Percentiles rank a stretch among this genome's conserved stretches.
phyloP scores from a whole-genome alignment of 2,113 vertebrate genomes.

The Pungitius pungitius region DNA sequence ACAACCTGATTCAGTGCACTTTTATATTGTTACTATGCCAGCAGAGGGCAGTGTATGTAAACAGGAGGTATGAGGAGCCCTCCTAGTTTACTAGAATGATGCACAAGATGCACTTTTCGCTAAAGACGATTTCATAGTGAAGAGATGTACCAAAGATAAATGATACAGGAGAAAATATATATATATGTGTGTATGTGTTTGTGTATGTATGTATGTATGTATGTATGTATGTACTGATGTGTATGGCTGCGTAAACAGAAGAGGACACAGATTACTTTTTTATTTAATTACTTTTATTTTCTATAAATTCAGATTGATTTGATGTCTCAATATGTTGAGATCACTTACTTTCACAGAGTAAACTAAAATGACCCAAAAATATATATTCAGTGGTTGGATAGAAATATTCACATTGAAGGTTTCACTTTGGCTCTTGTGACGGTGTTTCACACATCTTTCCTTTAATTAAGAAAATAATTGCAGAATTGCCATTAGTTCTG shows the following conservation, averaged over 20 bases:
- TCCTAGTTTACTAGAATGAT: neutral
- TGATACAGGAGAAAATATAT: neutral
- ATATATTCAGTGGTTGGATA: neutral
- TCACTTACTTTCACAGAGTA: neutral
- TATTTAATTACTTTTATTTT: neutral
- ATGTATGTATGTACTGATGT: too few relatives aligned
- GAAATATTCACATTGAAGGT: neutral
- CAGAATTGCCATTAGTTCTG: neutral
- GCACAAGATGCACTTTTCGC: neutral
- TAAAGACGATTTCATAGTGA: neutral
- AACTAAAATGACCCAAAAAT: neutral
- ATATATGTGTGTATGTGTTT: neutral
- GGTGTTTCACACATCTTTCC: neutral
- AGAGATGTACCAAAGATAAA: neutral
- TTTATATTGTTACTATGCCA: slow-evolving; percentile 43
- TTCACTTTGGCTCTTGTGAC: neutral
- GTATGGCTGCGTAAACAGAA: neutral
- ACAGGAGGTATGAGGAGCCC: neutral
- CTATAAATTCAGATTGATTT: neutral
- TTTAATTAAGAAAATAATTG: neutral
- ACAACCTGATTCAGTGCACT: slow-evolving; percentile 9
- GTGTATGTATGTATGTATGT: neutral
- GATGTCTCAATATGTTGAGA: neutral
- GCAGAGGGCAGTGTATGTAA: slow-evolving; percentile 58
- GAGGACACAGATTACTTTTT: neutral